Base-by-base conservation (phyloP, 2,888 invertebrate species). In the Pachymerium ferrugineum region DNA sequence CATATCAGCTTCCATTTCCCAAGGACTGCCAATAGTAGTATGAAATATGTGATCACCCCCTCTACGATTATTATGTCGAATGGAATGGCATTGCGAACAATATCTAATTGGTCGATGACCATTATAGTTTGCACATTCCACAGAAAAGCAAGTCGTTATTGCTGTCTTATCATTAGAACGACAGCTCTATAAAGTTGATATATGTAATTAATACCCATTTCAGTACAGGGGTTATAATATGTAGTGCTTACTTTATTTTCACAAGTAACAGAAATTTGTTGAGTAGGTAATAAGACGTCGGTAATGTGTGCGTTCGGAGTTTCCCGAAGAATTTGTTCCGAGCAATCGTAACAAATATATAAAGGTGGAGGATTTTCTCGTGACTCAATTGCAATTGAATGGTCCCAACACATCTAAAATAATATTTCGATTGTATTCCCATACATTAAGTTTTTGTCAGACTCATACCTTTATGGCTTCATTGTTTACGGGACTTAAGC, bases 91-190 rank as follows among this genome's bases (percentile, higher is more conserved):
- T 80, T 94, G 93, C 78, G 89, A 87, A 81, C 95, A 95, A 82
- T 94, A 94, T 70, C 97, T 88, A 76, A 98, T 95, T 1, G 99
- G 99, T 81, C 94, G 93, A 82, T 96, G 95, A 31, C 94, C 93
- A 82, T 98, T 98, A 81, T 93, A 94, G 81, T 93, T 93, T 47
- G 95, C 95, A 82, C 99, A 99, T 82, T 98, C 98, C 69, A 91
- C 92, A 0, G 95, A 94, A 83, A 98, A 98, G 82, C 99, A 99
- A 70, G 97, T 95, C 10, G 94, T 93, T 76, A 94, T 90, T 0
- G 97, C 97, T 1, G 92, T 89, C 83, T 96, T 97, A 79, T 96
- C 94, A 0, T 88, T 86, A 0, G 95, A 92, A 70, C 94, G 89
- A 81, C 98, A 98, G 81, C 95, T 97, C 92, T 94, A 82, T 29